phyloP scores from a whole-genome alignment of 2,113 vertebrate species.

The Ptychochromis oligacanthus region DNA sequence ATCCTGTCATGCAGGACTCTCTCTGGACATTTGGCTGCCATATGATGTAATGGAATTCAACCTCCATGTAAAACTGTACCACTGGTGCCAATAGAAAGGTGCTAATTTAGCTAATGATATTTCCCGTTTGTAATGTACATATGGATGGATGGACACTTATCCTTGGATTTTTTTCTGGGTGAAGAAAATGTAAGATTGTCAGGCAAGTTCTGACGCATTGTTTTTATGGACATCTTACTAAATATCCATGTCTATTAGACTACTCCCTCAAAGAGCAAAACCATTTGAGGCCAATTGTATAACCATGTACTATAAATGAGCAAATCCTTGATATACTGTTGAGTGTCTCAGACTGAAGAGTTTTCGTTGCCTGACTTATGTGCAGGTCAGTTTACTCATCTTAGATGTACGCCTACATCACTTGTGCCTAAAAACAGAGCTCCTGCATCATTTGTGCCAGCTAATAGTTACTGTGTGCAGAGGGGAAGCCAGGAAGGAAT shows the following conservation, averaged over 20 bases:
- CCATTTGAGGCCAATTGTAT: neutral
- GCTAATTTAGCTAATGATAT: neutral
- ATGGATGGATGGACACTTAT: neutral
- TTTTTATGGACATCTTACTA: neutral
- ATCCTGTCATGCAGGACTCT: neutral
- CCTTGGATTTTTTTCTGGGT: neutral
- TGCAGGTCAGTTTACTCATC: neutral
- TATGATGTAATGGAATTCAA: neutral
- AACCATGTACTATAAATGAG: neutral
- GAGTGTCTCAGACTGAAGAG: neutral
- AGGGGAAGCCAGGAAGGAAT: neutral
- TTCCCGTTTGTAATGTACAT: neutral
- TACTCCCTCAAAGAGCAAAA: neutral
- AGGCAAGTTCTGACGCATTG: neutral
- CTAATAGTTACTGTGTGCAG: neutral
- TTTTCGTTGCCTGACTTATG: neutral
- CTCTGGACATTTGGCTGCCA: neutral
- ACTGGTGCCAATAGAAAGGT: neutral
- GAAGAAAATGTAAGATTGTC: neutral
- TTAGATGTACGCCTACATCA: neutral
- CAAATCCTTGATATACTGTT: neutral
- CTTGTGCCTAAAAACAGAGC: neutral
- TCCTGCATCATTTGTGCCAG: neutral
- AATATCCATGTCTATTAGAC: neutral
- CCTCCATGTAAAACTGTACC: neutral